Base-by-base conservation (phyloP, 2,797 vertebrate species). In the Sebastes hopkinsi region DNA sequence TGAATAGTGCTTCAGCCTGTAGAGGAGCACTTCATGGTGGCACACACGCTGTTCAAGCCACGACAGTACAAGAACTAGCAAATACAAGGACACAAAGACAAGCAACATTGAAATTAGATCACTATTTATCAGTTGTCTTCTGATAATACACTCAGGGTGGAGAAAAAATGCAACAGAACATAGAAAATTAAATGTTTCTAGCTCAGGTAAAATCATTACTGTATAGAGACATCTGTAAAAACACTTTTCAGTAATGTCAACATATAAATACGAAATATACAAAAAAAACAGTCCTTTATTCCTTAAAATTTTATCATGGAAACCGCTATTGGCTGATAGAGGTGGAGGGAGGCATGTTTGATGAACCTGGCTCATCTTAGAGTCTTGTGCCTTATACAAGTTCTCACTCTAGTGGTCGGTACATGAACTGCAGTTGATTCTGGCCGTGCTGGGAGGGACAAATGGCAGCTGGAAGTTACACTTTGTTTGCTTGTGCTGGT, bases 351-450 rank as follows among this genome's bases (percentile, higher is more conserved):
- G 72, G 67, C 56, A 8, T 79, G 82, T 58, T 38, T 70, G 65
- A 79, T 56, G 69, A 54, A 69, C 52, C 59, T 36, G 70, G 60
- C 60, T 80, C 13, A 2, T 67, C 71, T 70, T 52, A 5, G 27
- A 72, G 68, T 79, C 76, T 82, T 89, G 89, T 94, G 83, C 89
- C 94, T 96, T 95, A 96, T 95, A 94, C 96, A 96, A 95, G 95
- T 95, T 95, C 95, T 92, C 95, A 95, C 95, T 96, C 96, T 96
- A 95, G 93, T 96, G 96, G 95, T 77, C 69, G 14, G 22, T 22
- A 32, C 3, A 54, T 62, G 85, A 93, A 96, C 86, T 96, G 91
- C 95, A 93, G 69, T 8, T 66, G 65, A 42, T 60, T 75, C 23
- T 30, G 75, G 82, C 30, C 75, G 74, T 73, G 69, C 67, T 74